Base-by-base conservation (phyloP, 2,113 vertebrate species). In the Emydura subglobosa region DNA sequence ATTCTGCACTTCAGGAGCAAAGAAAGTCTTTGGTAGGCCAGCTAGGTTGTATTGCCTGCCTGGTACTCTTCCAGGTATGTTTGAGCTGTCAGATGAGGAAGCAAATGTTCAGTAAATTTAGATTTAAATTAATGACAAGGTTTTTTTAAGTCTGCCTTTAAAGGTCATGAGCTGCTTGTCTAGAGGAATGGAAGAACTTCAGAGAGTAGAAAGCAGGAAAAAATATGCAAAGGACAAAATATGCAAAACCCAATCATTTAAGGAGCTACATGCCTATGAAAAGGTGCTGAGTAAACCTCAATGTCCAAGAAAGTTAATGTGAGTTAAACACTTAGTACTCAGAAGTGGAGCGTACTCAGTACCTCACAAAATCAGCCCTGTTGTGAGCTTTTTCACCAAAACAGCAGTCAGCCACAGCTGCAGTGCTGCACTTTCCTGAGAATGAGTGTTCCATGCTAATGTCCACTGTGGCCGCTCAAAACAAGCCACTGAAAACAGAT, bases 21-120 rank as follows among this genome's bases (percentile, higher is more conserved):
- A 82, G 47, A 53, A 95, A 93, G 80, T 76, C 86, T 85, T 85
- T 91, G 91, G 88, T 50, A 95, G 86, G 59, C 55, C 61, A 96
- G 88, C 88, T 97, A 93, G 95, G 90, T 95, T 94, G 87, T 47
- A 92, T 85, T 84, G 87, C 91, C 91, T 92, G 87, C 88, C 90
- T 76, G 34, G 88, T 83, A 79, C 93, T 93, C 95, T 93, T 94
- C 79, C 87, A 93, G 93, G 76, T 90, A 76, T 0, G 4, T 89
- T 96, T 90, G 74, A 59, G 34, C 82, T 93, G 93, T 92, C 82
- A 91, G 57, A 54, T 82, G 86, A 54, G 78, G 91, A 93, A 96
- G 91, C 74, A 95, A 91, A 94, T 61, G 87, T 82, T 88, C 53
- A 78, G 44, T 82, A 78, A 57, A 19, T 88, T 93, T 93, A 89